Base-by-base conservation (phyloP, 2,888 invertebrate species). In the Ptilodon capucinus region DNA sequence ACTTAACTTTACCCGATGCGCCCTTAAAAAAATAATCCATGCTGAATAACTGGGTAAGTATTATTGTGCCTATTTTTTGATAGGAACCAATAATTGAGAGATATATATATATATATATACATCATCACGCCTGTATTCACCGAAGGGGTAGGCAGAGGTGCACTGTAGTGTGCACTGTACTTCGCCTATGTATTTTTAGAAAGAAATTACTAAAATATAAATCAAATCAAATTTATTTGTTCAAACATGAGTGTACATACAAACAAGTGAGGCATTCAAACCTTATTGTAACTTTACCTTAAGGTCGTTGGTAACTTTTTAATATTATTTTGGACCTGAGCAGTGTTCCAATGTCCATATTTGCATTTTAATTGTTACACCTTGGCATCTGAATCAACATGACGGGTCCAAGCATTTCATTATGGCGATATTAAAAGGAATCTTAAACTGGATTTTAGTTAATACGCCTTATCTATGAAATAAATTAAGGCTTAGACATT, bases 341-440 rank as follows among this genome's bases (percentile, higher is more conserved):
- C 60, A 61, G 53, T 48, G 44, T 56, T 66, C 72, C 69, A 76
- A 78, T 71, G 70, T 55, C 51, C 75, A 79, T 60, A 84, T 86
- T 86, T 79, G 69, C 84, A 86, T 86, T 79, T 85, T 85, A 85
- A 86, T 85, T 81, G 77, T 78, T 67, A 66, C 54, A 60, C 55
- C 55, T 57, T 2, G 68, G 69, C 73, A 75, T 76, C 65, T 53
- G 62, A 81, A 82, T 82, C 74, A 76, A 79, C 79, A 74, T 63
- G 57, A 71, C 60, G 74, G 74, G 75, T 71, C 69, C 62, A 69
- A 64, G 57, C 68, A 60, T 65, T 47, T 52, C 44, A 52, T 63
- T 50, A 58, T 45, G 35, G 44, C 51, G 44, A 52, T 60, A 53
- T 51, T 46, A 57, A 46, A 60, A 54, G 51, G 48, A 49, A 60